These are phyloP conservation scores for Phalacrocorax aristotelis DNA, from an alignment of 2,113 vertebrate genomes.

Conservation along the genomic window DNA sequence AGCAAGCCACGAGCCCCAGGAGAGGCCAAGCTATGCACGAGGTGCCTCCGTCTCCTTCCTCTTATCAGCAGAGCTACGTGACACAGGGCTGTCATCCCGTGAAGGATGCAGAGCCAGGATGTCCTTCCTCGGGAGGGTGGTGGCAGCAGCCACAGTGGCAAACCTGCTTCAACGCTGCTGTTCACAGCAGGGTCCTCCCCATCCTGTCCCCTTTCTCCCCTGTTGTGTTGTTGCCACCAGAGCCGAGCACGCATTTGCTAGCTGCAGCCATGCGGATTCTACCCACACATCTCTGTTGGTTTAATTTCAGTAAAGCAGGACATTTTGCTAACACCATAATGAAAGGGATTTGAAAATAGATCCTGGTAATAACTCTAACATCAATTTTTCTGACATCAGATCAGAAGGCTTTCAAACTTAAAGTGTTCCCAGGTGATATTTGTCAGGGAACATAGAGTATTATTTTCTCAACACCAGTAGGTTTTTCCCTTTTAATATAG, in stretches of 20 bases:
- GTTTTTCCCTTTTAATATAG: background rate
- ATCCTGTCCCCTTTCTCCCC: too few species aligned
- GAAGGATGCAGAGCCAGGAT: fast-evolving
- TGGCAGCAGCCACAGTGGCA: background rate
- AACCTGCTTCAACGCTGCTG: background rate
- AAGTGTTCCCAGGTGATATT: background rate
- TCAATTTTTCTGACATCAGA: background rate
- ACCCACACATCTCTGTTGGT: background rate
- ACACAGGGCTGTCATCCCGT: fast-evolving
- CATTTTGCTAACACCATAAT: background rate
- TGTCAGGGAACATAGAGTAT: background rate
- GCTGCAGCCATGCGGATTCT: background rate
- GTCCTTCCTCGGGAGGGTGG: background rate
- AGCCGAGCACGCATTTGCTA: background rate
- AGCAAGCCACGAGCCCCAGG: background rate
- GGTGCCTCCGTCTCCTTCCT: background rate
- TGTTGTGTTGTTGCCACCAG: fast-evolving
- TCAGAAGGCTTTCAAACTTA: background rate
- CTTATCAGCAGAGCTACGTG: background rate
- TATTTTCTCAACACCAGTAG: background rate
- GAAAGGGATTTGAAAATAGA: background rate
- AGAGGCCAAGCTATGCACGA: background rate
- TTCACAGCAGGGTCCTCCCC: background rate
- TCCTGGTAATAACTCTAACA: background rate
- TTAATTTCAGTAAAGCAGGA: background rate